Evolutionary conservation across 2,888 invertebrate species (phyloP).

Genomic region (Orthonevra nobilis): DNA sequence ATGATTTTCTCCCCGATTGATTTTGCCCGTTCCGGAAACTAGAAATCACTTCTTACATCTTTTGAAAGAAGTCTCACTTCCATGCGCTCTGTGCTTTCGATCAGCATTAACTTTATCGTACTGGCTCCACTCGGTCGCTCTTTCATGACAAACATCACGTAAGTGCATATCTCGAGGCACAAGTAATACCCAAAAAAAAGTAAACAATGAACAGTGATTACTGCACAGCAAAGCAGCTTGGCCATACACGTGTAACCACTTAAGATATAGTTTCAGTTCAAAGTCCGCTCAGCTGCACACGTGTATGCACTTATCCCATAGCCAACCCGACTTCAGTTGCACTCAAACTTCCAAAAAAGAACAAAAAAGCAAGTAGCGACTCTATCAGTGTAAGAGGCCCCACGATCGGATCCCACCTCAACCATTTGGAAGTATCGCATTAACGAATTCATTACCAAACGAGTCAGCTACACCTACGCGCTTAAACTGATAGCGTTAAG

Average conservation of each 20-base stretch:
- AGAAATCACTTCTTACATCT: no score
- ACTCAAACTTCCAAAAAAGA: not conserved
- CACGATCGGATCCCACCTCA: no score
- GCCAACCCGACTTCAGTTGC: constrained; percentile 3
- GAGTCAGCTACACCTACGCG: constrained; percentile 25
- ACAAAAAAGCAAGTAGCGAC: not conserved
- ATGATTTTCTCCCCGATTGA: no score
- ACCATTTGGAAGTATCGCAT: not conserved
- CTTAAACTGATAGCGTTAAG: constrained; percentile 19
- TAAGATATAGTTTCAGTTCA: constrained; percentile 3
- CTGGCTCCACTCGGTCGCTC: no score
- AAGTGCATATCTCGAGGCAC: no score
- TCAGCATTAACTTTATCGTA: no score
- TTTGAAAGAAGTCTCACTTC: no score
- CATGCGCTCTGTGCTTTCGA: no score
- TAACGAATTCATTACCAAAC: constrained; percentile 14
- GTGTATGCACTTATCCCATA: constrained; percentile 7
- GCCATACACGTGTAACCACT: constrained; percentile 12
- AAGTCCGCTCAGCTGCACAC: constrained; percentile 3
- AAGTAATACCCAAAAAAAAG: no score
- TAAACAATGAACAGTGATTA: not conserved
- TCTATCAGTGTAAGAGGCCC: no score
- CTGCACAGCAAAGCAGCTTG: not conserved
- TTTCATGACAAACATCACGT: no score
- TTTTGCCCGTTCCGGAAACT: no score